Evolutionary conservation across 2,797 vertebrate species (phyloP).

Genomic region (Nannoperca obscura): DNA sequence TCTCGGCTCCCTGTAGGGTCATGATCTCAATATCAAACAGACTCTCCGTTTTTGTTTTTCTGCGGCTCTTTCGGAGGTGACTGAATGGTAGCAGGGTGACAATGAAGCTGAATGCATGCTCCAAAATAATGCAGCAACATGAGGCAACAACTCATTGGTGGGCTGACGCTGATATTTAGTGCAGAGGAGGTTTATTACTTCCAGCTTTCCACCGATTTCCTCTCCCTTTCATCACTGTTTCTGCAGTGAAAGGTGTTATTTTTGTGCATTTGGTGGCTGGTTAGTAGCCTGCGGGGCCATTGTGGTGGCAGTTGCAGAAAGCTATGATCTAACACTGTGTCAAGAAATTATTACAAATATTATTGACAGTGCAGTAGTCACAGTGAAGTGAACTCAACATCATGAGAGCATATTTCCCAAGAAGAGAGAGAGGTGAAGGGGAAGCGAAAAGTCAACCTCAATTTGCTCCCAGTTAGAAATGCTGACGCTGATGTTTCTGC

Average conservation of each 20-base stretch:
- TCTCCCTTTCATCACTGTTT: slow-evolving; percentile 57
- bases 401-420: slow-evolving; percentile 13
- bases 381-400: slow-evolving; percentile 23
- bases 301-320: slow-evolving; percentile 25
- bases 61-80: slow-evolving; percentile 32
- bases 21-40: slow-evolving; percentile 68
- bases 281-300: slow-evolving; percentile 54
- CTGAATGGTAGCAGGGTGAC: slow-evolving; percentile 37
- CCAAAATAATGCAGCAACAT: slow-evolving; percentile 27
- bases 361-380: slow-evolving; percentile 53
- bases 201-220: slow-evolving; percentile 49
- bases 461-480: slow-evolving; percentile 24
- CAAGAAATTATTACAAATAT: slow-evolving; percentile 58
- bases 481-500: slow-evolving; percentile 22
- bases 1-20: slow-evolving; percentile 59
- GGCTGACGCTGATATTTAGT: slow-evolving; percentile 22
- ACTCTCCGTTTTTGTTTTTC: slow-evolving; percentile 44
- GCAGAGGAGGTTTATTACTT: slow-evolving; percentile 49
- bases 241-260: slow-evolving; percentile 60
- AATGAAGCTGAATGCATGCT: slow-evolving; percentile 29
- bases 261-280: slow-evolving; percentile 52
- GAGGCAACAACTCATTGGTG: slow-evolving; percentile 31
- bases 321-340: slow-evolving; percentile 48
- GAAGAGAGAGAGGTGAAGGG: slow-evolving; percentile 22
- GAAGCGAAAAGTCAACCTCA: slow-evolving; percentile 25